phyloP scores from a whole-genome alignment of 2,797 vertebrate genomes.

The Taenioides sp. region DNA sequence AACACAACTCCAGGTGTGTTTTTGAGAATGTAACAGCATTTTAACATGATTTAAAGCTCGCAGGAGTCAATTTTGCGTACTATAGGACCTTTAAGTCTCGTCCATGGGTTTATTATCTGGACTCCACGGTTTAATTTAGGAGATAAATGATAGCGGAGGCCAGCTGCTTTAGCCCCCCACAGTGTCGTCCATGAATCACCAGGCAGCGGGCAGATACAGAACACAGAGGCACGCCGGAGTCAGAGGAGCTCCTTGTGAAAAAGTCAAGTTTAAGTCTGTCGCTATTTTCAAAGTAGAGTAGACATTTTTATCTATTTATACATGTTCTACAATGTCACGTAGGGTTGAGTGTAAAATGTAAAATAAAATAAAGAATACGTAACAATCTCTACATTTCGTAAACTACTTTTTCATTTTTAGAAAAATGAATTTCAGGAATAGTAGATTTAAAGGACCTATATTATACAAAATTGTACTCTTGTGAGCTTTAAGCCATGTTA shows the following conservation, averaged over 20 bases:
- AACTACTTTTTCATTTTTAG: no score
- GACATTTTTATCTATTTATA: neutral
- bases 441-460: no score
- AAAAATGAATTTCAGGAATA: no score
- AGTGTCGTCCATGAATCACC: constrained; percentile 32
- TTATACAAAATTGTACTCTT: no score
- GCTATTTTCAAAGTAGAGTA: neutral
- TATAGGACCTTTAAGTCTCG: neutral
- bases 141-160: constrained; percentile 44
- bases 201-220: constrained; percentile 21
- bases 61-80: no score
- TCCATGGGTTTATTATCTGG: constrained; percentile 34
- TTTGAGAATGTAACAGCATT: no score
- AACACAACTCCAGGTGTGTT: no score
- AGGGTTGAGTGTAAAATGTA: no score
- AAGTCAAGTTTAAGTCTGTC: neutral
- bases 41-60: no score
- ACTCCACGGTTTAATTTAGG: constrained; percentile 41
- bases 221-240: neutral
- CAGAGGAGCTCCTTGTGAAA: neutral
- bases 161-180: constrained; percentile 34
- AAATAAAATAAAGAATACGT: no score
- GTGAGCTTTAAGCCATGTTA: no score
- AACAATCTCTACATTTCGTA: no score
- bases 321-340: neutral